These are phyloP conservation scores for Eupleurogrammus muticus DNA, from an alignment of 2,797 vertebrate species.

Conservation along the genomic window DNA sequence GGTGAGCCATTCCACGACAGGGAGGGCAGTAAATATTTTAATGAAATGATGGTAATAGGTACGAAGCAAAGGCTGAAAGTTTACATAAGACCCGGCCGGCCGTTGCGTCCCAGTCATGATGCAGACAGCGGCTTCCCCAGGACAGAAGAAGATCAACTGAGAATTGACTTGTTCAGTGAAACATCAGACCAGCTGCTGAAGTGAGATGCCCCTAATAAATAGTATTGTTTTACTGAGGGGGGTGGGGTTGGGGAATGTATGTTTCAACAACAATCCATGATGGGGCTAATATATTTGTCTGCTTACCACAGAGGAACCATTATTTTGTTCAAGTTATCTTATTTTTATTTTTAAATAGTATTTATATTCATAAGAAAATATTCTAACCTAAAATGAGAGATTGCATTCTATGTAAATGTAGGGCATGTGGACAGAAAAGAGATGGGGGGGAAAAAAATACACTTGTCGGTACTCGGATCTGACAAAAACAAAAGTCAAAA, in stretches of 20 bases:
- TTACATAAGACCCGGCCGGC: constrained; percentile 76
- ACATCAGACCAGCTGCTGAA: constrained; percentile 63
- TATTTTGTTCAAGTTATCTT: background rate
- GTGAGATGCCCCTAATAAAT: constrained; percentile 48
- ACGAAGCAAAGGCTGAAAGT: constrained; percentile 66
- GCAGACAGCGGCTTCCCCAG: constrained; percentile 55
- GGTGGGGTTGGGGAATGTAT: background rate
- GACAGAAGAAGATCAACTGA: constrained; percentile 67
- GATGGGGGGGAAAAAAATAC: background rate
- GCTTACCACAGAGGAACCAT: constrained; percentile 31
- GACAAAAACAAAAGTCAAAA: constrained; percentile 34
- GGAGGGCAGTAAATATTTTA: constrained; percentile 74
- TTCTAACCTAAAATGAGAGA: background rate
- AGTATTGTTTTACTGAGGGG: constrained; percentile 42
- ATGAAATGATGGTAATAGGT: constrained; percentile 79
- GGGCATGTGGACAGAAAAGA: background rate
- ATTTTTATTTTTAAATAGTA: background rate
- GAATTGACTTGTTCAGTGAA: constrained; percentile 73
- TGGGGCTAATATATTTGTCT: constrained; percentile 19
- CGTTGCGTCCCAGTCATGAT: constrained; percentile 68
- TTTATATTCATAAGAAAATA: background rate
- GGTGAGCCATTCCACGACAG: constrained; percentile 55
- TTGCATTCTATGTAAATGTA: background rate
- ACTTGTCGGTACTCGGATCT: constrained; percentile 12
- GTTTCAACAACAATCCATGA: constrained; percentile 29